Percentiles rank a stretch among this genome's conserved stretches.
These are phyloP conservation scores for Bibio marci DNA, from an alignment of 2,888 invertebrate genomes.

Conservation along the genomic window DNA sequence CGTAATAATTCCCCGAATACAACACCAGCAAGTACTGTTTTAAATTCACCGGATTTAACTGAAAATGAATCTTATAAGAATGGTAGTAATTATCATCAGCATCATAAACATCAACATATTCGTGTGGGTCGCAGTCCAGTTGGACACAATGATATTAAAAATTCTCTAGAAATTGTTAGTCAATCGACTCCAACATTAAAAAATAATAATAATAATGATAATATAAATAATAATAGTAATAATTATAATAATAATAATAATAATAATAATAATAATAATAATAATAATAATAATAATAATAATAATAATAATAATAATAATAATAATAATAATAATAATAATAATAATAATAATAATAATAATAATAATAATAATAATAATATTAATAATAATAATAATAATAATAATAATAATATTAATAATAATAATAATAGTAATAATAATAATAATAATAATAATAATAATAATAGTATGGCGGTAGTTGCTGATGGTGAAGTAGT, in stretches of 20 bases:
- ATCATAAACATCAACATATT: conserved; percentile 23
- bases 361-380: conserved; percentile 2
- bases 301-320: conserved; percentile 5
- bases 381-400: conserved; percentile 8
- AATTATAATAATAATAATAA: conserved; percentile 5
- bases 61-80: conserved; percentile 10
- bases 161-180: neutral
- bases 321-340: conserved; percentile 7
- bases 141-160: conserved; percentile 9
- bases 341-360: conserved; percentile 6
- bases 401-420: conserved; percentile 3
- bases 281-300: conserved; percentile 8
- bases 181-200: conserved; percentile 7
- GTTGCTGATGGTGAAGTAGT: conserved; percentile 62
- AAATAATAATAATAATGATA: neutral
- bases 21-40: conserved; percentile 19
- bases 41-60: conserved; percentile 23
- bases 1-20: no score
- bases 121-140: conserved; percentile 26
- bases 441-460: conserved; percentile 5
- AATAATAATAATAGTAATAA: conserved; percentile 7
- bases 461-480: conserved; percentile 27
- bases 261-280: conserved; percentile 1
- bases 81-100: conserved; percentile 14
- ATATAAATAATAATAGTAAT: conserved; percentile 8